These are phyloP conservation scores for Platycercus adscitus DNA, from an alignment of 2,113 vertebrate genomes.

Conservation along the genomic window DNA sequence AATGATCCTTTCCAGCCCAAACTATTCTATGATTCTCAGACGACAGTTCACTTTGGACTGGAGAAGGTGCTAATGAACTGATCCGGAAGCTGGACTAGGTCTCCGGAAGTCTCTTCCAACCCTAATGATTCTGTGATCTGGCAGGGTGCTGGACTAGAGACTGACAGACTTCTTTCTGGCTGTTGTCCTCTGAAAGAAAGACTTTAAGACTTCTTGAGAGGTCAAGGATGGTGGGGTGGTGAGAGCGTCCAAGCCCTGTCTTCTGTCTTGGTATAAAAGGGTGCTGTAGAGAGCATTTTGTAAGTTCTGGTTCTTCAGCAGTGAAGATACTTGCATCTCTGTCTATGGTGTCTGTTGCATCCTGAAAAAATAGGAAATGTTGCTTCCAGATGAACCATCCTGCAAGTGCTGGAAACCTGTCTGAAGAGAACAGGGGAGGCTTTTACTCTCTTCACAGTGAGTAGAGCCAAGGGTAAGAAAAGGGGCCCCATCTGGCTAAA, in stretches of 20 bases:
- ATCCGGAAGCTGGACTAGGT: not conserved
- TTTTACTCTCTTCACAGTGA: not conserved
- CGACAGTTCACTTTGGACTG: not conserved
- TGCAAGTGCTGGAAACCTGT: constrained; percentile 1
- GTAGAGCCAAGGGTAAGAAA: constrained; percentile 5
- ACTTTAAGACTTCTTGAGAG: not conserved
- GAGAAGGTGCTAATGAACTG: not conserved
- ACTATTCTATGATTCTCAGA: not conserved
- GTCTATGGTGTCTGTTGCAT: not conserved
- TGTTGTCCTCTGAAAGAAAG: not conserved
- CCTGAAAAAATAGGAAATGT: not conserved
- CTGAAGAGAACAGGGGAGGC: constrained; percentile 21
- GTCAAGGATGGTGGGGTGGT: not conserved
- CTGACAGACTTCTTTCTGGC: not conserved
- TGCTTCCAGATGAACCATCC: constrained; percentile 11
- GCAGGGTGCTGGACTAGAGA: not conserved
- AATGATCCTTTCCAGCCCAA: not conserved
- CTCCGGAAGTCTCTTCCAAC: not conserved
- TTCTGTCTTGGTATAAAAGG: not conserved
- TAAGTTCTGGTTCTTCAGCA: not conserved
- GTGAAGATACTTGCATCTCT: not conserved
- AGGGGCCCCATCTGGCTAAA: constrained; percentile 5
- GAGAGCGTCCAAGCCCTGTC: not conserved
- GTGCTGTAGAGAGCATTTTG: not conserved
- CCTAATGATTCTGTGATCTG: not conserved